These are phyloP conservation scores for Plestiodon gilberti DNA, from an alignment of 2,113 vertebrate genomes.

Conservation along the genomic window DNA sequence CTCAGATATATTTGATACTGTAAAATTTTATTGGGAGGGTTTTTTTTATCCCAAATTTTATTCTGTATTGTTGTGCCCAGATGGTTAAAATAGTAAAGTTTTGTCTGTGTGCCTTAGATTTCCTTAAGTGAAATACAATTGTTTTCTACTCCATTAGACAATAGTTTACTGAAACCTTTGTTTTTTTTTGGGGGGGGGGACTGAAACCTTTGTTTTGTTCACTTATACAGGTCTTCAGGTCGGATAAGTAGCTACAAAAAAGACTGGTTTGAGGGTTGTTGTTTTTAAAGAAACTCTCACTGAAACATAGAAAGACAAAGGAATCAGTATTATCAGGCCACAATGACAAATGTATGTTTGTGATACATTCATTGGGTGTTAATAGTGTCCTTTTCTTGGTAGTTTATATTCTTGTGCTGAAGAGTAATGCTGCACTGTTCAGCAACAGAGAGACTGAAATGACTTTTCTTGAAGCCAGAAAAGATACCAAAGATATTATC, in stretches of 20 bases:
- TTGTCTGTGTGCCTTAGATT: not conserved
- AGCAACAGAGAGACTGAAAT: slow-evolving; percentile 60
- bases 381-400: slow-evolving; percentile 50
- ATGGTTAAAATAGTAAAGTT: not conserved
- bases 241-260: not conserved
- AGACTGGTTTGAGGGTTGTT: not conserved
- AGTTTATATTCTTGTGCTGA: slow-evolving; percentile 50
- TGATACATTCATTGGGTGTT: slow-evolving; percentile 47
- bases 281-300: not conserved
- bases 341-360: slow-evolving; percentile 31
- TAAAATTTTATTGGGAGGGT: not conserved
- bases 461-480: slow-evolving; percentile 64
- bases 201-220: not conserved
- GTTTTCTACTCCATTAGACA: not conserved
- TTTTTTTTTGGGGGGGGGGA: too few relatives aligned
- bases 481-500: slow-evolving; percentile 64
- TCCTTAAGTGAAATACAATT: not conserved
- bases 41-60: not conserved
- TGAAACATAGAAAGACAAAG: slow-evolving; percentile 31
- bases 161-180: not conserved
- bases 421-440: slow-evolving; percentile 49
- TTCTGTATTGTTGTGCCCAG: not conserved
- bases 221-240: not conserved
- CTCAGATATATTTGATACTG: not conserved
- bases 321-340: slow-evolving; percentile 15